phyloP scores from a whole-genome alignment of 2,113 vertebrate genomes.

The Pantherophis guttatus region DNA sequence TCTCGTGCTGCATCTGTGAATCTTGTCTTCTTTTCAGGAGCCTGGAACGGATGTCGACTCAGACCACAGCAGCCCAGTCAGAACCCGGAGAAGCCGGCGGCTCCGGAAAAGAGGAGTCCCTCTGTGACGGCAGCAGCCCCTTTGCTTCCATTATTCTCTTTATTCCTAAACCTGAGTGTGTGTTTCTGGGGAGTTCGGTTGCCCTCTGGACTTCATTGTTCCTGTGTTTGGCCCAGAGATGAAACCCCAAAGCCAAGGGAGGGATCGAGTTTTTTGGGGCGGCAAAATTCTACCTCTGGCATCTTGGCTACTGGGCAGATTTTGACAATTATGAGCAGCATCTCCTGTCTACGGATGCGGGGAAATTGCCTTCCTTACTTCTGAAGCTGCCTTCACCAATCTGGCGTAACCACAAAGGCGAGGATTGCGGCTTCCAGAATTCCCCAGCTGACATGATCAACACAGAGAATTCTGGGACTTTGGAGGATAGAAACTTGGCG shows the following conservation, averaged over 20 bases:
- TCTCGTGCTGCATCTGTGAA: background rate
- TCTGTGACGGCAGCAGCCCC: conserved; percentile 7
- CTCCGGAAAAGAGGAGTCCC: conserved; percentile 46
- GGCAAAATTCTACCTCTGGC: background rate
- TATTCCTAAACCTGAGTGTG: background rate
- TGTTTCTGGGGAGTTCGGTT: background rate
- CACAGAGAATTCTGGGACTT: background rate
- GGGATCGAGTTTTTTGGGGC: background rate
- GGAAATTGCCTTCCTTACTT: background rate
- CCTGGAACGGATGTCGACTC: background rate
- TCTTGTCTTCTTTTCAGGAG: background rate
- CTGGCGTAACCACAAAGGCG: background rate
- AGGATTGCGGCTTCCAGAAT: background rate
- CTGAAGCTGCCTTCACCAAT: background rate
- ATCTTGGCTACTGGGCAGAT: background rate
- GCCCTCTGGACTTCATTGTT: background rate
- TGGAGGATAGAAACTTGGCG: background rate
- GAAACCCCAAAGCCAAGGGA: background rate
- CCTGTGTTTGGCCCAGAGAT: background rate
- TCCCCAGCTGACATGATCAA: background rate
- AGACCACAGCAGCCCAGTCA: background rate
- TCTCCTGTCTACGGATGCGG: background rate
- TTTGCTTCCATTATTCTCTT: background rate
- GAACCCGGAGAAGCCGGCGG: conserved; percentile 45
- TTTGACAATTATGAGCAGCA: background rate